Base-by-base conservation (phyloP, 2,888 invertebrate genomes). In the Anthophora plumipes region DNA sequence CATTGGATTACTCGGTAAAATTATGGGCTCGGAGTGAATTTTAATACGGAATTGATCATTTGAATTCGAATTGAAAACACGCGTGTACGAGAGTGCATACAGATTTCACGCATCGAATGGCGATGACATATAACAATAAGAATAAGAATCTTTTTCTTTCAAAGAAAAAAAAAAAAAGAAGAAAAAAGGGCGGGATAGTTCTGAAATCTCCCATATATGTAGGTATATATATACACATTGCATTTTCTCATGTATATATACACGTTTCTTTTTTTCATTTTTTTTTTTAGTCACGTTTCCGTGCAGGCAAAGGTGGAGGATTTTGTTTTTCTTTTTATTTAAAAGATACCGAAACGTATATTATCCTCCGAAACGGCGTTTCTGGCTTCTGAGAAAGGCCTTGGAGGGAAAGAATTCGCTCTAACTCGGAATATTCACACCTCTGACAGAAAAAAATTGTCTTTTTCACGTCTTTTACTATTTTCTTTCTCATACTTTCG, bases 361-460 rank as follows among this genome's bases (percentile, higher is more conserved):
- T n/a, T n/a, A 77, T 78, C 80, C 84, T 85, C 85, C 87, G 61
- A 66, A n/a, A 9, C 52, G 87, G 87, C 87, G 82, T 80, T 89
- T 87, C 83, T 84, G 89, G 88, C 87, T 88, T 88, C 88, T 82
- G 88, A 77, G 77, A 86, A 82, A 86, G 82, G 70, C 85, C 72
- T 66, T 46, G 77, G 76, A 68, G 63, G 67, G 66, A 31, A 52
- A 41, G 37, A 60, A 59, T 57, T 31, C 50, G 41, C n/a, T n/a
- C n/a, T 39, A 52, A 14, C 25, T 25, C 4, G 14, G 37, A 17
- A 70, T 39, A 75, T 39, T 46, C 37, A 22, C 22, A 70, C 66
- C 55, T 55, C 31, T 50, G 64, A 75, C 64, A 61, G 52, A 71
- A n/a, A 9, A 31, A 5, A 9, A 52, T 48, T 59, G 52, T 80